Conservation (phyloP, 2,797 vertebrate species). For the Betta splendens region DNA sequence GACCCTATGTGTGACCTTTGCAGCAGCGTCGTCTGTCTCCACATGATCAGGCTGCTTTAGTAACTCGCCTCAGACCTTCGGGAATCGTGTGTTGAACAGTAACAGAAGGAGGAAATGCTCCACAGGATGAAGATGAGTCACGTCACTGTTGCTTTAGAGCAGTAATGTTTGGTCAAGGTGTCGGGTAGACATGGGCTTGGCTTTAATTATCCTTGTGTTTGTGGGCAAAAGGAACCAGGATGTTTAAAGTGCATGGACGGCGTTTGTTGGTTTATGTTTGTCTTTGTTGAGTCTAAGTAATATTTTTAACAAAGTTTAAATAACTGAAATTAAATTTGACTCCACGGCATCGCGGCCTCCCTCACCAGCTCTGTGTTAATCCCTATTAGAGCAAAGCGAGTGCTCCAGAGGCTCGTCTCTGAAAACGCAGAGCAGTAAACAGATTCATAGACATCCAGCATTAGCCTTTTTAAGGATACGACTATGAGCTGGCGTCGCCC, state of each 20-base stretch:
- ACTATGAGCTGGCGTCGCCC: conserved; percentile 28
- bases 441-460: conserved; percentile 24
- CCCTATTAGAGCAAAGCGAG: conserved; percentile 23
- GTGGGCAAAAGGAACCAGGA: conserved; percentile 13
- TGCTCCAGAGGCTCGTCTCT: conserved; percentile 12
- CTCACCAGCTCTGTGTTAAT: conserved; percentile 26
- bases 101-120: not conserved
- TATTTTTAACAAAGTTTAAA: not conserved
- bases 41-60: not conserved
- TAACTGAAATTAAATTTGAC: not conserved
- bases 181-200: conserved; percentile 18
- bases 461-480: conserved; percentile 46
- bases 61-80: not conserved
- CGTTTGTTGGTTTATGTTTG: not conserved
- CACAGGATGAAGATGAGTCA: conserved; percentile 11
- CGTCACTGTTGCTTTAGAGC: conserved; percentile 9
- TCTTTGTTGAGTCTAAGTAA: not conserved
- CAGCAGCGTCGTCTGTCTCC: not conserved
- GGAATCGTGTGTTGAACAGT: not conserved
- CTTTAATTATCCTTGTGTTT: conserved; percentile 13
- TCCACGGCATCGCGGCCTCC: conserved; percentile 6
- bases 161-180: conserved; percentile 54
- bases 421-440: conserved; percentile 30
- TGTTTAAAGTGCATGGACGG: not conserved
- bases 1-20: no score